Conservation (phyloP, 1,140 invertebrate genomes). For the Polypedilum pembai region DNA sequence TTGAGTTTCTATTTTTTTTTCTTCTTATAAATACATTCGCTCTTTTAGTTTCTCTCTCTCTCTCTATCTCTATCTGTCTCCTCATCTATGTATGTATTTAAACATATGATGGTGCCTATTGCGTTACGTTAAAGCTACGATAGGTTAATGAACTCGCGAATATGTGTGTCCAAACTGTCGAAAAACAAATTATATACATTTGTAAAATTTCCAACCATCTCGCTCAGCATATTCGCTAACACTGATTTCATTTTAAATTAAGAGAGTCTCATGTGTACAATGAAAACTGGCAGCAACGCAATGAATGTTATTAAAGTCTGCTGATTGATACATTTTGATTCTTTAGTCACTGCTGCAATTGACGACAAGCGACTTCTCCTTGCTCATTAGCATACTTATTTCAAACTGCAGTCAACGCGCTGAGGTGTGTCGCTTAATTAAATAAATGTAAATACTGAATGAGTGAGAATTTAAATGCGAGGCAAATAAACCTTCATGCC, state of each 20-base stretch:
- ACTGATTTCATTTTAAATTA: not conserved
- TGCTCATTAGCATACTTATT: no score
- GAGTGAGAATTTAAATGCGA: not conserved
- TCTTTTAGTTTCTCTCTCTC: no score
- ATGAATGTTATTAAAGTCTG: no score
- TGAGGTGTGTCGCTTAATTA: slow-evolving; percentile 16
- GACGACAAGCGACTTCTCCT: no score
- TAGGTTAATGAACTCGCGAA: not conserved
- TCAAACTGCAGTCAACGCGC: not conserved
- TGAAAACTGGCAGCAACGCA: no score
- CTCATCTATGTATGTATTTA: not conserved
- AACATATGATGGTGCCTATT: not conserved
- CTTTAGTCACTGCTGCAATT: no score
- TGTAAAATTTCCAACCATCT: slow-evolving; percentile 1
- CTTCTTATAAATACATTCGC: no score
- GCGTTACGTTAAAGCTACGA: not conserved
- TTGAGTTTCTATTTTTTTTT: no score
- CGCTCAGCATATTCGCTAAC: not conserved
- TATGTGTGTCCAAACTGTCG: slow-evolving; percentile 10
- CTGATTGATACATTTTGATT: no score
- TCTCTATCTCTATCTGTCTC: no score
- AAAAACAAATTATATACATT: slow-evolving; percentile 20
- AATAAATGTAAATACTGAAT: slow-evolving; percentile 3
- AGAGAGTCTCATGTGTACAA: no score
- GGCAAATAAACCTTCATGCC: not conserved